Percentiles rank a stretch among this genome's conserved stretches.
These are phyloP conservation scores for Xanthorhoe designata DNA, from an alignment of 2,888 invertebrate species.

Conservation along the genomic window DNA sequence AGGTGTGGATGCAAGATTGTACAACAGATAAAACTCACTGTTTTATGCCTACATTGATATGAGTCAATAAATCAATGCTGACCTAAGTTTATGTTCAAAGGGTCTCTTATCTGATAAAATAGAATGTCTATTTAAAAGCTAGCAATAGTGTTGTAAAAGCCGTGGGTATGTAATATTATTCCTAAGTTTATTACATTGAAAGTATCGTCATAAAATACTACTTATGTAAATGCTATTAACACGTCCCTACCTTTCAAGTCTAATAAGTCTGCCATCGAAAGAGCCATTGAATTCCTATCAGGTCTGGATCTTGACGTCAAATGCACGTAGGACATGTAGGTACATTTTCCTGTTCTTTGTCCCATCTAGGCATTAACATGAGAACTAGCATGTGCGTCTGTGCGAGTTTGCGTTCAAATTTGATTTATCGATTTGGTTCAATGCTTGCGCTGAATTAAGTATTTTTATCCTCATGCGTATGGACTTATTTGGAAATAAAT, in stretches of 20 bases:
- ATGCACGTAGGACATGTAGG: conserved; percentile 38
- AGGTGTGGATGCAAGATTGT: too few species aligned
- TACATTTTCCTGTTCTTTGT: conserved; percentile 76
- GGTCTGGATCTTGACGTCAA: conserved; percentile 57
- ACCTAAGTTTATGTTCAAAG: too few species aligned
- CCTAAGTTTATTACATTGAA: too few species aligned
- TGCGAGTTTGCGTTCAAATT: conserved; percentile 64
- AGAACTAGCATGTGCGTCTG: conserved; percentile 52
- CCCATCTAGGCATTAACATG: conserved; percentile 59
- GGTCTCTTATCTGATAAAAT: too few species aligned
- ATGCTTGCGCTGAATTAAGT: conserved; percentile 57
- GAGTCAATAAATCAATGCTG: too few species aligned
- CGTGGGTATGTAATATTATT: too few species aligned
- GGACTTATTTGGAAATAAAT: conserved; percentile 45
- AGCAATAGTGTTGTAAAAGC: too few species aligned
- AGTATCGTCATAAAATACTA: too few species aligned
- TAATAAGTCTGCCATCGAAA: conserved; percentile 44
- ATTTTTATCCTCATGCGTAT: conserved; percentile 59
- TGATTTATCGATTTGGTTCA: conserved; percentile 69
- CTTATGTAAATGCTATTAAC: conserved; percentile 27
- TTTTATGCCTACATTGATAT: too few species aligned
- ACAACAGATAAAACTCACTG: too few species aligned
- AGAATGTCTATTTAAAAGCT: too few species aligned
- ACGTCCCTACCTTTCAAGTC: conserved; percentile 43
- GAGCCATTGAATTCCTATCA: conserved; percentile 58